A percentile compares a stretch with the other conserved stretches of the same genome.
Evolutionary conservation across 2,888 invertebrate genomes (phyloP).

Genomic region (Nemotelus nigrinus): DNA sequence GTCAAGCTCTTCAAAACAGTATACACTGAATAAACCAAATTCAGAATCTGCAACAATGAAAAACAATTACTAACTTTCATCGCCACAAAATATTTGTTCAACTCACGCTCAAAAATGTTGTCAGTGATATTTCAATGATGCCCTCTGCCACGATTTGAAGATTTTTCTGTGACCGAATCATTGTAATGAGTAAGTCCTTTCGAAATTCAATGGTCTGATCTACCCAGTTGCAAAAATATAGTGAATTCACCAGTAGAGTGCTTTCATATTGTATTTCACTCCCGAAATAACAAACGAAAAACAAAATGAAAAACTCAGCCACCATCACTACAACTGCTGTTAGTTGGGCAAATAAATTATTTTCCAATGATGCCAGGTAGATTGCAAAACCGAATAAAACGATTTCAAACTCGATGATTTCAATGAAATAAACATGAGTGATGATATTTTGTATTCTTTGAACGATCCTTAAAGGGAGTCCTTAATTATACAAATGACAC

Average conservation of each 20-base stretch:
- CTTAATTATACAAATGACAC: neutral
- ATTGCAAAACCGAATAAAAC: neutral
- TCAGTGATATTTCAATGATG: constrained; percentile 8
- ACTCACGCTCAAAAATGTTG: constrained; percentile 41
- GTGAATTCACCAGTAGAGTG: neutral
- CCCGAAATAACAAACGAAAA: constrained; percentile 22
- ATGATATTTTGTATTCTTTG: constrained; percentile 7
- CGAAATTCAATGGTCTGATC: constrained; percentile 19
- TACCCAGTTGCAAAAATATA: constrained; percentile 32
- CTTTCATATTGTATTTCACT: constrained; percentile 25
- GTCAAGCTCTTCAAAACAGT: no score
- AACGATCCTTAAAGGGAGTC: constrained; percentile 2
- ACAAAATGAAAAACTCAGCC: neutral
- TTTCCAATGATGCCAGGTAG: neutral
- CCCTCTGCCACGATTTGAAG: constrained; percentile 8
- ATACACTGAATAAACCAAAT: no score
- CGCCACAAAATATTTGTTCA: no score
- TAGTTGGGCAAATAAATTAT: constrained; percentile 38
- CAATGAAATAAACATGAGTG: neutral
- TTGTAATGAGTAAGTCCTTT: constrained; percentile 14
- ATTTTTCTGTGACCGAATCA: constrained; percentile 23
- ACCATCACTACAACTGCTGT: constrained; percentile 46
- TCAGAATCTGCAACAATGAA: no score
- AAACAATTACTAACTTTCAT: no score
- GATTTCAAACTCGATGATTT: constrained; percentile 5